phyloP scores from a whole-genome alignment of 1,140 invertebrate species.

The Zaprionus ornatus region DNA sequence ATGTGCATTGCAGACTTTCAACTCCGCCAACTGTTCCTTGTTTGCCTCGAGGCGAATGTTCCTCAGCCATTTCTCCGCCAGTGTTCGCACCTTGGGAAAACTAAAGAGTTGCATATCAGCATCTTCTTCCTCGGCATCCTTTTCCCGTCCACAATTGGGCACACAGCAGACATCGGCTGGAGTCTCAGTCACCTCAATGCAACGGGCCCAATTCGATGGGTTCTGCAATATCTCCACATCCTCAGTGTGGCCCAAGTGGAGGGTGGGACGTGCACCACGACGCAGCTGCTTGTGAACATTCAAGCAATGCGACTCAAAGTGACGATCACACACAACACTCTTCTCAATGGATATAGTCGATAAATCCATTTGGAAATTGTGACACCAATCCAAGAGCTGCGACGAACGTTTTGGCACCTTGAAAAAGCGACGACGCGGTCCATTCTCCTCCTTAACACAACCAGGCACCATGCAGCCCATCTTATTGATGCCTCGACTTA shows the following conservation, averaged over 20 bases:
- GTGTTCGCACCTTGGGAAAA: slow-evolving; percentile 43
- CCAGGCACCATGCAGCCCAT: slow-evolving; percentile 48
- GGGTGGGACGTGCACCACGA: slow-evolving; percentile 55
- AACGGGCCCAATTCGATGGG: slow-evolving; percentile 22
- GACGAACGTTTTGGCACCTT: slow-evolving; percentile 52
- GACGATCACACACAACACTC: slow-evolving; percentile 60
- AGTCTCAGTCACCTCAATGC: background rate
- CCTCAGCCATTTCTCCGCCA: slow-evolving; percentile 61
- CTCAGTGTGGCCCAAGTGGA: slow-evolving; percentile 54
- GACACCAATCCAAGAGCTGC: slow-evolving; percentile 54
- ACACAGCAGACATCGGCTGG: slow-evolving; percentile 50
- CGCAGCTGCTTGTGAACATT: slow-evolving; percentile 41
- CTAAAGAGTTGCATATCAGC: slow-evolving; percentile 28
- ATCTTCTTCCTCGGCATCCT: slow-evolving; percentile 25
- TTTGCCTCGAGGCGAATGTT: slow-evolving; percentile 47
- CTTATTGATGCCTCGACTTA: slow-evolving; percentile 25
- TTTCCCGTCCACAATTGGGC: slow-evolving; percentile 36
- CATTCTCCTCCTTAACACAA: slow-evolving; percentile 35
- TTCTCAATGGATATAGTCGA: slow-evolving; percentile 15
- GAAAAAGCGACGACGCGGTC: slow-evolving; percentile 35
- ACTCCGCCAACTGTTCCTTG: slow-evolving; percentile 19
- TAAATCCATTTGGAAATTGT: slow-evolving; percentile 52
- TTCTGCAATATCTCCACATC: slow-evolving; percentile 41
- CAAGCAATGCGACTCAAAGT: slow-evolving; percentile 67
- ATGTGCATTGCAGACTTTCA: slow-evolving; percentile 54